Evolutionary conservation across 2,888 invertebrate genomes (phyloP), one percentile per base, ranked within the genome.

Genomic region (Caenorhabditis uteleia): DNA sequence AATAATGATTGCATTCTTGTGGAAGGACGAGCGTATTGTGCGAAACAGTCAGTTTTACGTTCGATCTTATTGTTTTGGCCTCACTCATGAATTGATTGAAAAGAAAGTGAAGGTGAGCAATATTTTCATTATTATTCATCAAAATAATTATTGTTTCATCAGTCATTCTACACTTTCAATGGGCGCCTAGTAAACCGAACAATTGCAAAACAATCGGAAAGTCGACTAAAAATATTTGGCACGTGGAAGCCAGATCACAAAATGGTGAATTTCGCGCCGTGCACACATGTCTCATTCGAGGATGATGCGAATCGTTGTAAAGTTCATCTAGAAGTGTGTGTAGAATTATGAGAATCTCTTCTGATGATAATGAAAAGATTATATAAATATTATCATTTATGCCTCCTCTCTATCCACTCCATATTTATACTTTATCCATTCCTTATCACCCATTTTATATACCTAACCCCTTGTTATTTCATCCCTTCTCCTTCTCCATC

Each of bases 11-110:
- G 10, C 26, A 4, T 33, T 31, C 20, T 20, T 45, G 2, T 45
- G 45, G 45, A 33, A 45, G 31, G 45, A 45, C 21, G 33, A 14
- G 20, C 14, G 12, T 5, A 21, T 45, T 33, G 18, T 20, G 20
- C 14, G 45, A 23, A 45, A 45, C 25, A 20, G 33, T n/a, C 18
- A 33, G 21, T 29, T 16, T 33, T 45, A 31, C 21, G 45, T 45
- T 5, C 31, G 45, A 3, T n/a, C 21, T n/a, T 45, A 29, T 33
- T 45, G 45, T 23, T 29, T 2, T 26, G 45, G 45, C 3, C 12
- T 45, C 10, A 45, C 20, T n/a, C 5, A 14, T 4, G 33, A 31
- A 20, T 7, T 16, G 16, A 45, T 33, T 6, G 27, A 10, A 36
- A 10, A 8, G 18, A 36, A 10, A 10, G 31, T 29, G 7, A 29